Evolutionary conservation across 2,797 vertebrate genomes (phyloP).

Genomic region (Sylvilagus floridanus): DNA sequence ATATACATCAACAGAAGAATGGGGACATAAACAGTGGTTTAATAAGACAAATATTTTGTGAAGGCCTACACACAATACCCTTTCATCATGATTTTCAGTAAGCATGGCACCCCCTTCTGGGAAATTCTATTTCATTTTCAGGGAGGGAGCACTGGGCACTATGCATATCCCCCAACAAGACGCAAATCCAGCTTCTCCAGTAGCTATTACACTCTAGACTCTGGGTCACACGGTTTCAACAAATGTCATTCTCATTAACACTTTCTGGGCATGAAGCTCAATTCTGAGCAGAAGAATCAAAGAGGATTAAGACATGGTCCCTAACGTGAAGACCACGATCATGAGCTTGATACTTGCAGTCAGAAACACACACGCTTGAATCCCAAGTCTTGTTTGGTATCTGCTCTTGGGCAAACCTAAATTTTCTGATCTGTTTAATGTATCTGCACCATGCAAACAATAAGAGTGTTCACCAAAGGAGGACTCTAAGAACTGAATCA

Average conservation of each 20-base stretch:
- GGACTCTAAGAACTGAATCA: not conserved
- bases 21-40: not conserved
- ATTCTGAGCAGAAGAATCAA: not conserved
- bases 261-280: not conserved
- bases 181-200: too few relatives aligned
- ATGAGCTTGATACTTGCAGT: not conserved
- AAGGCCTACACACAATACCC: not conserved
- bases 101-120: not conserved
- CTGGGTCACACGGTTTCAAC: not conserved
- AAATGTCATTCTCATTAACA: not conserved
- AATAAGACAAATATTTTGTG: not conserved
- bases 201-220: not conserved
- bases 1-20: not conserved
- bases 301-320: not conserved
- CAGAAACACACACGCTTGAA: not conserved
- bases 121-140: not conserved
- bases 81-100: not conserved
- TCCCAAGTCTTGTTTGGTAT: not conserved
- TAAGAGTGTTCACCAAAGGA: not conserved
- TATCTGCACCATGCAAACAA: not conserved
- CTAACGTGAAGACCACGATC: not conserved
- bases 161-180: not conserved
- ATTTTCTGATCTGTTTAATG: not conserved
- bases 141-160: fast-evolving
- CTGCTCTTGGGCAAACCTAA: not conserved